Base-by-base conservation (phyloP, 1,140 invertebrate genomes). In the Cecropterus lyciades region DNA sequence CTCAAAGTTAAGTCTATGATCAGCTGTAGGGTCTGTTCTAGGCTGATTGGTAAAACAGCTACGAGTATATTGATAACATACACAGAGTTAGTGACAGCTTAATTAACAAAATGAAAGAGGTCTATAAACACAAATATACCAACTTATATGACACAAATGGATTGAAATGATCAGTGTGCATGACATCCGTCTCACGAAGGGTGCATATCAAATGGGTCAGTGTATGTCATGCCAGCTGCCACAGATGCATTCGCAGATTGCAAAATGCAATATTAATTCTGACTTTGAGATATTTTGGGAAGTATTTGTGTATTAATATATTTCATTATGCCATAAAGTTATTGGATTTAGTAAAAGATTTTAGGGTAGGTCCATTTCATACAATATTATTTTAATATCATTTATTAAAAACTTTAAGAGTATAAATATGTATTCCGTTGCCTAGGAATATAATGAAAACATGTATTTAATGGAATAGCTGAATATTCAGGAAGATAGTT, bases 161-260 rank as follows among this genome's bases (percentile, higher is more conserved):
- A 45, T 73, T 62, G 40, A 56, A 66, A 62, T 53, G 64, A 51
- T 55, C 43, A 40, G 65, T 59, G 56, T 17, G 37, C 27, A 60
- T 60, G 57, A 49, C 64, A 73, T 55, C 65, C 72, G 72, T 73
- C 77, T 72, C 71, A 74, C 77, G 81, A 80, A 85, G 85, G 80
- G 85, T 85, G 85, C 83, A 87, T 87, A 87, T 82, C 77, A 87
- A 85, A 87, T 85, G 79, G 83, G 83, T 80, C 83, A 84, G 79
- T 70, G 55, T 63, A 46, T 80, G 82, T 85, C 81, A 79, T 60
- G 70, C 67, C 85, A 87, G 82, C 75, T 76, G 73, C 74, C 73
- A 68, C 73, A 76, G 73, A 72, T 82, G 79, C 80, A 87, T 84
- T 81, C 73, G 69, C 72, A 78, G 79, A 88, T 85, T 86, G 79